Percentiles rank a stretch among this genome's conserved stretches.
These are phyloP conservation scores for Hyposoter didymator DNA, from an alignment of 2,888 invertebrate species.

Conservation along the genomic window DNA sequence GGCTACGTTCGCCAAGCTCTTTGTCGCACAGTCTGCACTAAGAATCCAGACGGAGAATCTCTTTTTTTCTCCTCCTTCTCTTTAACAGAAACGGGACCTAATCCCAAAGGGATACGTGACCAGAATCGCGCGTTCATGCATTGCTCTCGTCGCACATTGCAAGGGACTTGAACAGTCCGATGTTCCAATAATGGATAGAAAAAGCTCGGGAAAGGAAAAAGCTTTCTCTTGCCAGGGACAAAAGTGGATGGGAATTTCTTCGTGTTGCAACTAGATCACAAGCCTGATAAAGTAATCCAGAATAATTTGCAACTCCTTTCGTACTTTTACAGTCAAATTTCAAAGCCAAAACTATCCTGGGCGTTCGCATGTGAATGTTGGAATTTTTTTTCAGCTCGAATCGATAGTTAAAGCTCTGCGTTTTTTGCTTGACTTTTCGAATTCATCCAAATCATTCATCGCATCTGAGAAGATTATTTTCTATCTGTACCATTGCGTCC, in stretches of 20 bases:
- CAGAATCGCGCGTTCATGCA: constrained; percentile 74
- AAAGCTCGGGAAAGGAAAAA: constrained; percentile 34
- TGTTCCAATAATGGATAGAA: background rate
- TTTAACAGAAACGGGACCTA: constrained; percentile 80
- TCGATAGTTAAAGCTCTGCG: background rate
- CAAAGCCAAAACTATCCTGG: background rate
- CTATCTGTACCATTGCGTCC: background rate
- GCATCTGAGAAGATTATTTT: background rate
- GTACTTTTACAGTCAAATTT: background rate
- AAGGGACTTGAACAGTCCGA: constrained; percentile 18
- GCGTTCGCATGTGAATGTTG: background rate
- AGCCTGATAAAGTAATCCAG: background rate
- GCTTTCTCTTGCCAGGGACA: constrained; percentile 16
- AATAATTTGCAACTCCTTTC: background rate
- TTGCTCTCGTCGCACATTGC: constrained; percentile 51
- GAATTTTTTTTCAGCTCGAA: background rate
- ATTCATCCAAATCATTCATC: background rate
- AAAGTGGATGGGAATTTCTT: constrained; percentile 21
- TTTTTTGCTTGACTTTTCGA: constrained; percentile 1
- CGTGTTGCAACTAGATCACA: constrained; percentile 17
- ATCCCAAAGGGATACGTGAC: constrained; percentile 81
- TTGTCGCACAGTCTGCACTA: constrained; percentile 54
- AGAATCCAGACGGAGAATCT: constrained; percentile 11
- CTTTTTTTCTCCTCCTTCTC: constrained; percentile 19
- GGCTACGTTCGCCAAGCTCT: constrained; percentile 29